Evolutionary conservation across 37 sponge, comb jelly and placozoan species (phyloP), one percentile per base, ranked within the genome.

Genomic region (Cliona cf. orientalis): DNA sequence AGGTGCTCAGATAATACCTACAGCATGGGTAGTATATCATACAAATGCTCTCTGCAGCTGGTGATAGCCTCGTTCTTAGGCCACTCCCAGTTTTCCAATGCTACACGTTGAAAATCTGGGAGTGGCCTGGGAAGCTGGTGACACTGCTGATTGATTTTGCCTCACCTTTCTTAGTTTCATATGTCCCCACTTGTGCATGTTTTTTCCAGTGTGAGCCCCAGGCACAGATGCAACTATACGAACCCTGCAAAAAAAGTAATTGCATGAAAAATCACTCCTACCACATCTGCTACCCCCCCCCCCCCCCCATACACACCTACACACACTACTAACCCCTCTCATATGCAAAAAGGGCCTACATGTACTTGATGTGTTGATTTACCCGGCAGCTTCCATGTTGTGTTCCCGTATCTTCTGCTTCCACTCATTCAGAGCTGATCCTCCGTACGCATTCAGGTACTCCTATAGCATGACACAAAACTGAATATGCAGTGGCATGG

Each of bases 201-300:
- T 66, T 0, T n/a, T 11, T 11, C 93, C 88, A 33, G 76, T 75
- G 59, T 95, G 96, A 4, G 86, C 73, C 0, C 96, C 96, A 26
- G 96, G 96, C 0, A 95, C 93, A n/a, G 96, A 95, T 17, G 93
- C 96, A 46, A 95, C 79, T 38, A 95, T 44, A 17, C 74, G 71
- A n/a, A 89, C 93, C 17, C 89, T 89, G 74, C 7, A 39, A 29
- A 60, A 7, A 55, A 65, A 33, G 2, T 5, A 80, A 38, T 35
- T 7, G 22, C 22, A 59, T 31, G 7, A 69, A 3, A 11, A 66
- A 49, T 19, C 5, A 69, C 37, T 17, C 3, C 14, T 38, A 37
- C 14, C n/a, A n/a, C n/a, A 72, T 46, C 7, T 46, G 28, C 5
- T 34, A 2, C 22, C 36, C 4, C 1, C 5, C 35, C 32, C 68